Conservation (phyloP, 2,797 vertebrate species). For the Gorsachius magnificus region DNA sequence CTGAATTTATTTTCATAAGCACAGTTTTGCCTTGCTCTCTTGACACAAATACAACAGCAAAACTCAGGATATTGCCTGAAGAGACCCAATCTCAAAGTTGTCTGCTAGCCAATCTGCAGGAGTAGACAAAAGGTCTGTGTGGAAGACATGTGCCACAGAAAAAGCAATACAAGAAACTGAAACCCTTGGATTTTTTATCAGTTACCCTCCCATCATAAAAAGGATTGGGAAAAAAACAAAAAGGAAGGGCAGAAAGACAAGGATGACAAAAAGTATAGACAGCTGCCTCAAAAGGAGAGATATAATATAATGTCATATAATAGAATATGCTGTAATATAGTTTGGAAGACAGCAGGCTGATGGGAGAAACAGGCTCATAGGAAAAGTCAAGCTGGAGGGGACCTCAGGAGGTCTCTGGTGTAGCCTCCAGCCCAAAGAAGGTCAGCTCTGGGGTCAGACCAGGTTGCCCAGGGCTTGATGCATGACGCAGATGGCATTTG, state of each 20-base stretch:
- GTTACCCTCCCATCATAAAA: background rate
- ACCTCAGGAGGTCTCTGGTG: background rate
- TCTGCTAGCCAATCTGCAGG: background rate
- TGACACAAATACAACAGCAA: background rate
- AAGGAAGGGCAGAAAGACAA: background rate
- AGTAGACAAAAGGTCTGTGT: background rate
- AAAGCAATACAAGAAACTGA: background rate
- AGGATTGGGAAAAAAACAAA: too few relatives aligned
- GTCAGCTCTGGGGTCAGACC: background rate
- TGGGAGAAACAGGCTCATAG: background rate
- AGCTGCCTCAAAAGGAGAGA: background rate
- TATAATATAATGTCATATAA: background rate
- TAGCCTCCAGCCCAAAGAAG: background rate
- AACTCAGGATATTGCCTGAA: background rate
- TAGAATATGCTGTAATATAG: background rate
- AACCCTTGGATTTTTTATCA: background rate
- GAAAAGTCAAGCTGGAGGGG: background rate
- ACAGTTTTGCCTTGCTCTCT: background rate
- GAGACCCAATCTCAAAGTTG: rapidly evolving
- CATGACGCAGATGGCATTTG: background rate
- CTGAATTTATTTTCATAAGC: background rate
- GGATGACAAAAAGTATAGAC: background rate
- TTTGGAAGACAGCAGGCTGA: background rate
- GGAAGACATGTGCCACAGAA: rapidly evolving
- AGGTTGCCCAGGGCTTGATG: background rate